Evolutionary conservation across 2,888 invertebrate genomes (phyloP).

Genomic region (Tenthredo livida): DNA sequence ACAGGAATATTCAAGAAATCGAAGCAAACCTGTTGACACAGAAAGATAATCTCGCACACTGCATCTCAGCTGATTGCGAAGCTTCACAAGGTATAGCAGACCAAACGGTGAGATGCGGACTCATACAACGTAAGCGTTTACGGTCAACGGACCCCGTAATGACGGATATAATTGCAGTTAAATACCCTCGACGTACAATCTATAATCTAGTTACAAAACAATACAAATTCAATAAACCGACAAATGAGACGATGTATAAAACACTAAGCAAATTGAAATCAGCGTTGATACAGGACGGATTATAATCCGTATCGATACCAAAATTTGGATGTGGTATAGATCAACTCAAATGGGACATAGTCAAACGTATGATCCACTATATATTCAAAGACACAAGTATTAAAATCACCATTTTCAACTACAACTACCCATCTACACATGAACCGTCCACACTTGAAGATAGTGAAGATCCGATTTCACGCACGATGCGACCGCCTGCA

Average conservation of each 20-base stretch:
- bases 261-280: neutral
- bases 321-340: neutral
- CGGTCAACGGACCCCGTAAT: neutral
- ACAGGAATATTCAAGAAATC: constrained; percentile 4
- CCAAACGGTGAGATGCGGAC: neutral
- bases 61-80: neutral
- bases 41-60: neutral
- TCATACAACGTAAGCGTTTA: neutral
- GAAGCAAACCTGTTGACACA: constrained; percentile 1
- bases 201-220: neutral
- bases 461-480: neutral
- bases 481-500: neutral
- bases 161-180: neutral
- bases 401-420: too few relatives aligned
- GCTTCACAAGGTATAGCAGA: neutral
- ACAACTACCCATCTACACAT: too few relatives aligned
- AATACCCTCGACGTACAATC: neutral
- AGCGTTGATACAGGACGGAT: neutral
- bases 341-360: neutral
- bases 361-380: neutral
- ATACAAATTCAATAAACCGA: neutral
- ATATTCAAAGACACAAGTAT: neutral
- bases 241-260: neutral
- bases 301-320: neutral
- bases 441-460: neutral